Base-by-base conservation (phyloP, 2,797 vertebrate genomes). In the Serranus cabrilla region DNA sequence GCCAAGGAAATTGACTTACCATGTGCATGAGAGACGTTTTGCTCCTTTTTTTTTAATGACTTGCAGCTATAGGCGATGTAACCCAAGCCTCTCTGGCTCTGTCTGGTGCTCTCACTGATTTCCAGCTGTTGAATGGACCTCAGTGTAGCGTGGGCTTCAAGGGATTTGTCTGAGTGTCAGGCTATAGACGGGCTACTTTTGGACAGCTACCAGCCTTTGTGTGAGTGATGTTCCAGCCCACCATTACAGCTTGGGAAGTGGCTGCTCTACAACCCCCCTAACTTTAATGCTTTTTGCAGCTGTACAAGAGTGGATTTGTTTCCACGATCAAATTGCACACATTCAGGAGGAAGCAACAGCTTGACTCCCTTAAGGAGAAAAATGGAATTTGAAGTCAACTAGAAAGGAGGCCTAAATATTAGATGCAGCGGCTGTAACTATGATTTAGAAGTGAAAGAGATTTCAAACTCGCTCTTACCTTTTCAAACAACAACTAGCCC, bases 261-360 rank as follows among this genome's bases (percentile, higher is more conserved):
- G 84, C 75, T 86, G 77, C 82, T 88, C 79, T 74, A 59, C 78
- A 71, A 31, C 71, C 47, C 50, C 47, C 62, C 14, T 49, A 73
- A 68, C 63, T 64, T 73, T 90, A 88, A 95, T 94, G 91, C 74
- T 71, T 92, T 94, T 87, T 82, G 76, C 94, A 94, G 93, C 87
- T 88, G 88, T 76, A 64, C 21, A 27, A 63, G 70, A 90, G 42
- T 62, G 54, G 71, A 66, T 81, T 70, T 85, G 71, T 84, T 87
- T 85, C 81, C 79, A 64, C 61, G 74, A 88, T 90, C 88, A 80
- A 86, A 83, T 91, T 88, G 73, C 86, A 61, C 63, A 73, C 59
- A 81, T 84, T 76, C 27, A 39, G 51, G 40, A n/a, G 49, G 56
- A 88, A 64, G 63, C 54, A 59, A 75, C 81, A 62, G 51, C 64